Percentiles rank a stretch among this genome's conserved stretches.
These are phyloP conservation scores for Calephelis perditalis DNA, from an alignment of 2,888 invertebrate genomes.

Conservation along the genomic window DNA sequence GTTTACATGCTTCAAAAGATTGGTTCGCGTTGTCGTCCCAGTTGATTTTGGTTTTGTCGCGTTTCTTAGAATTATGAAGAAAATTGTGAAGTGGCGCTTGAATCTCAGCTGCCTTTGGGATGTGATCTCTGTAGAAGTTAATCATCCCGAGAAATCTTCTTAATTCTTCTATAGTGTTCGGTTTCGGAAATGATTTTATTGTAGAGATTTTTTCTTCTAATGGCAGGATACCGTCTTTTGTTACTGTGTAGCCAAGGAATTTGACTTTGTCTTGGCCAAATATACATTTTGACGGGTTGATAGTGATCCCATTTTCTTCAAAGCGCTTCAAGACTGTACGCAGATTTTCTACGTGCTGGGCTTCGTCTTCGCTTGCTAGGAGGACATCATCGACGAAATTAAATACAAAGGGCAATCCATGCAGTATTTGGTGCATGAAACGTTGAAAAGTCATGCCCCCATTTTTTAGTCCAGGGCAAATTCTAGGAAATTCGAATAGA, in stretches of 20 bases:
- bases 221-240: slow-evolving; percentile 3
- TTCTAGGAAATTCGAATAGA: no score
- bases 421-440: no score
- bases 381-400: no score
- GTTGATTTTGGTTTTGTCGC: slow-evolving; percentile 28
- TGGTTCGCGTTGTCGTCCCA: slow-evolving; percentile 25
- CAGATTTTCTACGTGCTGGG: no score
- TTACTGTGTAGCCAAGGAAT: background rate
- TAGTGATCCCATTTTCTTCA: no score
- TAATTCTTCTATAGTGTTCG: slow-evolving; percentile 24
- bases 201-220: slow-evolving; percentile 17
- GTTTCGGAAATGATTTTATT: slow-evolving; percentile 24
- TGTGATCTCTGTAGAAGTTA: slow-evolving; percentile 27
- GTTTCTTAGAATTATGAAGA: slow-evolving; percentile 26
- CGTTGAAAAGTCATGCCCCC: no score
- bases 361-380: no score
- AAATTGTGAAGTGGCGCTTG: slow-evolving; percentile 18
- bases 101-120: slow-evolving; percentile 20
- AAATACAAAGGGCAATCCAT: no score
- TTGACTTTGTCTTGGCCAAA: no score
- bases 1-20: slow-evolving; percentile 31
- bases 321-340: no score
- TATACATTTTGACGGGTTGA: no score
- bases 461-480: no score
- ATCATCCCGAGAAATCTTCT: slow-evolving; percentile 28